These are phyloP conservation scores for Cyrtonyx montezumae DNA, from an alignment of 2,113 vertebrate species.

Conservation along the genomic window DNA sequence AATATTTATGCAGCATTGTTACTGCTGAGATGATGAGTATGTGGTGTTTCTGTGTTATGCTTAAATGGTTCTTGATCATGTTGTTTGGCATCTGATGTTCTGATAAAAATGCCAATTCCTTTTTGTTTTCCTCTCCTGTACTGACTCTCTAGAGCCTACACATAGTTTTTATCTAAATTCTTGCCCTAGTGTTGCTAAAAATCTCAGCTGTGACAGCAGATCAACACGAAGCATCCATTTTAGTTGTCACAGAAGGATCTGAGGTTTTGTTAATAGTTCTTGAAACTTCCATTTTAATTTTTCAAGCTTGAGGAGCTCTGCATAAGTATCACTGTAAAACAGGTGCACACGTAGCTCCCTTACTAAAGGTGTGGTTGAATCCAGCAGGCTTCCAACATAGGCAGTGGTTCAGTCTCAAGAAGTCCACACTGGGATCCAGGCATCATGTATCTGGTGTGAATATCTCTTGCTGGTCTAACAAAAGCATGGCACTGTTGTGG, in stretches of 20 bases:
- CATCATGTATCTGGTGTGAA: fast-evolving
- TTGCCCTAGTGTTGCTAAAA: neutral
- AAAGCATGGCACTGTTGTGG: neutral
- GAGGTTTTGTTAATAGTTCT: neutral
- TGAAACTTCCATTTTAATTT: neutral
- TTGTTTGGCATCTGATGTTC: neutral
- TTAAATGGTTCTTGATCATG: neutral
- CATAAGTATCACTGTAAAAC: neutral
- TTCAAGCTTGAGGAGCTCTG: neutral
- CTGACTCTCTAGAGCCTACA: neutral
- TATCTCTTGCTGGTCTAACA: neutral
- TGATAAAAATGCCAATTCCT: neutral
- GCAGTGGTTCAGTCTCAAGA: neutral
- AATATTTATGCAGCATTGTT: neutral
- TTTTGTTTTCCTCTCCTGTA: neutral
- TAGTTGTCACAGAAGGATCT: neutral
- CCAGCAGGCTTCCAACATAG: neutral
- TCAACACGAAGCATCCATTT: fast-evolving
- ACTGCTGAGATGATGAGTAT: neutral
- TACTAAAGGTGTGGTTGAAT: neutral
- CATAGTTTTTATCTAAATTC: neutral
- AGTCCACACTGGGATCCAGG: neutral
- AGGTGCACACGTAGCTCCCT: fast-evolving
- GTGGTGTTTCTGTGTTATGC: neutral
- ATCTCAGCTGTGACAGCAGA: neutral